Evolutionary conservation across 2,113 vertebrate genomes (phyloP).

Genomic region (Tretioscincus oriximinensis): DNA sequence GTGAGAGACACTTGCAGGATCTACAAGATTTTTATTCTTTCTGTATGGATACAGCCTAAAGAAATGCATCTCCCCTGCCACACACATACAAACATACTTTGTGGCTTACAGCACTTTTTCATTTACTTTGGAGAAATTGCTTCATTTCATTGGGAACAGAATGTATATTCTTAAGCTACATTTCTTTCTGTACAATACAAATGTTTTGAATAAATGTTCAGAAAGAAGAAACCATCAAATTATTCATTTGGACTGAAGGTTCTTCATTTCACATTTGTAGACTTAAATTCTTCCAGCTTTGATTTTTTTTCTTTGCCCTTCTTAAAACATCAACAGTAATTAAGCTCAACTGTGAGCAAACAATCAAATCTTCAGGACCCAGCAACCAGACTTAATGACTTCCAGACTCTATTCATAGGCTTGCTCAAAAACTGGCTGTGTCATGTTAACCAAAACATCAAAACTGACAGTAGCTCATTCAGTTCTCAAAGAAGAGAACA

Average conservation of each 20-base stretch:
- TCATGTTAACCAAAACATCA: conserved; percentile 47
- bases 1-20: too few relatives aligned
- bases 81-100: conserved; percentile 11
- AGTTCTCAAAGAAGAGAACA: conserved; percentile 39
- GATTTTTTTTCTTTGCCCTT: conserved; percentile 28
- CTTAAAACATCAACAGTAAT: conserved; percentile 61
- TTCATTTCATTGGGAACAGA: not conserved
- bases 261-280: conserved; percentile 42
- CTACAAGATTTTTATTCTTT: too few relatives aligned
- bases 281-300: conserved; percentile 34
- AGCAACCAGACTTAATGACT: conserved; percentile 56
- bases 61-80: not conserved
- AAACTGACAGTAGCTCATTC: conserved; percentile 31
- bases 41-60: too few relatives aligned
- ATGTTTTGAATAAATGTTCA: not conserved
- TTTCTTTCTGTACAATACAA: conserved; percentile 11
- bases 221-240: conserved; percentile 38
- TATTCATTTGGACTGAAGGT: not conserved
- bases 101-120: conserved; percentile 4
- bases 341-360: conserved; percentile 62
- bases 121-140: conserved; percentile 17
- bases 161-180: not conserved
- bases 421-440: conserved; percentile 36
- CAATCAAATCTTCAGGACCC: conserved; percentile 36
- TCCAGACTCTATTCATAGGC: conserved; percentile 51